Base-by-base conservation (phyloP, 2,113 vertebrate species). In the Microtus richardsoni region DNA sequence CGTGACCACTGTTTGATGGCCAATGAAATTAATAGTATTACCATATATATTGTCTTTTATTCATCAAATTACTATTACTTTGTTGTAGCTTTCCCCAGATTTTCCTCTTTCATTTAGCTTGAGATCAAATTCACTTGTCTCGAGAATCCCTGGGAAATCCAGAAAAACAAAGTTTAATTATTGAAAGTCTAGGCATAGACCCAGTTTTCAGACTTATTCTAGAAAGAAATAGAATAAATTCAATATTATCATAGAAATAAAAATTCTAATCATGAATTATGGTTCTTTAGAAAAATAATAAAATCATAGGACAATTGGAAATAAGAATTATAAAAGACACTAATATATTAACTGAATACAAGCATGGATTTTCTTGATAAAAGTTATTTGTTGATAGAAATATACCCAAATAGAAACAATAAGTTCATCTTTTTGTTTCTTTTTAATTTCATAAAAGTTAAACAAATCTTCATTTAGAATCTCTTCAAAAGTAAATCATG, bases 371-470 rank as follows among this genome's bases (percentile, higher is more conserved):
- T 93, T 60, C 79, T 93, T 89, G 13, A 49, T 84, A 79, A 52
- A 52, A 79, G 21, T 17, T 39, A 39, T 39, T 39, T 82, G 54
- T 28, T 82, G 3, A 22, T 47, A 92, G 58, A 77, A 91, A 88
- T 88, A 11, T 1, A 39, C 7, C 58, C 77, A 91, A 91, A 79
- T 22, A 89, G 44, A 96, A 85, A 8, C 7, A 71, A 66, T 58
- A 52, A 36, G 8, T 77, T 88, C 26, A 54, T 68, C 28, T 71
- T 33, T 47, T 60, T 85, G 7, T 30, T 52, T 89, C 58, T 84
- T 92, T 71, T n/a, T n/a, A 68, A 73, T 73, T 39, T 6, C 68
- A 24, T 94, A 82, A 94, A 95, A 80, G 62, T 95, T 66, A 89
- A 52, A 71, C n/a, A 88, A 92, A 80, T 90, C 24, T 92, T n/a